Base-by-base conservation (phyloP, 2,888 invertebrate genomes). In the Esperia sulphurella region DNA sequence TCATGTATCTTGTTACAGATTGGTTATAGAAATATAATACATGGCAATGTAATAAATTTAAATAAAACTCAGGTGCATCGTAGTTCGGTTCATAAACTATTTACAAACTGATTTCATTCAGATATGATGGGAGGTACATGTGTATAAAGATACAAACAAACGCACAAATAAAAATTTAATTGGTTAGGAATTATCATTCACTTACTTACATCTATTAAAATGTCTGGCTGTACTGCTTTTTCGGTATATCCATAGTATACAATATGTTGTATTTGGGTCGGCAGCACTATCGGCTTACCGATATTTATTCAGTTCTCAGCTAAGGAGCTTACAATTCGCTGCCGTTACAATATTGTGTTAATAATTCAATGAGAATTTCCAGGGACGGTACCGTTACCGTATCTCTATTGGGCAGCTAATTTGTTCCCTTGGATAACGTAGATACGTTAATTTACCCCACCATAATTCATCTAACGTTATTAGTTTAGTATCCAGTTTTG, bases 301-400 rank as follows among this genome's bases (percentile, higher is more conserved):
- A 75, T 76, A 79, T 81, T 82, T 80, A 86, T 83, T 83, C 84
- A 87, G 84, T 68, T 74, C 76, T 71, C 70, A 65, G 63, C 69
- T 85, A 84, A 87, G 85, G 65, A 83, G 87, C 86, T 88, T 86
- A 88, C 75, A 75, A 79, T 83, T 79, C 62, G 75, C 83, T 74
- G 65, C 66, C 67, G 71, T 77, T 70, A 79, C 79, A 71, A 72
- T 78, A 80, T 78, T 78, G 76, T 79, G 79, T 83, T 87, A 83
- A 81, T 86, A 86, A 86, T 86, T 84, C 80, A 83, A 70, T 74
- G 63, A 61, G 66, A 72, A 80, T 78, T 82, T 79, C 71, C 71
- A 65, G 68, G 66, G 70, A 61, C 66, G 64, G 58, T 54, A 57
- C 61, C 66, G 71, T 82, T 54, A 57, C 61, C 66, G 71, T 82